Evolutionary conservation across 2,113 vertebrate genomes (phyloP).

Genomic region (Acanthochromis polyacanthus): DNA sequence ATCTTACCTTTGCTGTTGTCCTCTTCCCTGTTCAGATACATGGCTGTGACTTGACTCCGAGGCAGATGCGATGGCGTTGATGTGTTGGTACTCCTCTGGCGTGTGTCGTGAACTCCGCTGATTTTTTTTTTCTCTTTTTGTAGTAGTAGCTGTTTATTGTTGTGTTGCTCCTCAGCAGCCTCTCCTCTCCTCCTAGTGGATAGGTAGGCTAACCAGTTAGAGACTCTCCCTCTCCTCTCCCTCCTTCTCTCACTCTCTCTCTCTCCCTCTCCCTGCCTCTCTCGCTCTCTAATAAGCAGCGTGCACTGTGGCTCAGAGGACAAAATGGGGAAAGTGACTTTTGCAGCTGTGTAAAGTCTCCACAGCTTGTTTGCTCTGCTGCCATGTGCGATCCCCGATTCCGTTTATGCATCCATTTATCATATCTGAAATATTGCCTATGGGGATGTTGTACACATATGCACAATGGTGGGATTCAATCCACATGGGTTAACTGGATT

Average conservation of each 20-base stretch:
- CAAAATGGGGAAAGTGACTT: constrained; percentile 74
- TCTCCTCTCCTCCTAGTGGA: constrained; percentile 86
- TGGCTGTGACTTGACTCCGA: constrained; percentile 80
- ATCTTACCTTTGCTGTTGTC: constrained; percentile 85
- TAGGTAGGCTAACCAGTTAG: constrained; percentile 76
- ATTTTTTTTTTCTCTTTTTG: constrained; percentile 31
- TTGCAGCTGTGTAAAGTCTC: constrained; percentile 53
- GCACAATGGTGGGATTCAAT: too few species aligned
- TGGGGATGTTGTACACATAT: too few species aligned
- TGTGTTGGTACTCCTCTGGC: constrained; percentile 77
- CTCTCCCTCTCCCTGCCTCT: constrained; percentile 32
- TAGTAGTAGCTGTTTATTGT: constrained; percentile 82
- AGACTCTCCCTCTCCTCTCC: constrained; percentile 54
- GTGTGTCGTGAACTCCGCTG: constrained; percentile 67
- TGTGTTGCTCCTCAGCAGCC: constrained; percentile 82
- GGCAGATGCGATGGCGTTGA: constrained; percentile 58
- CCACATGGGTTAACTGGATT: too few species aligned
- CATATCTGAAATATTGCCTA: neutral
- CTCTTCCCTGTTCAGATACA: constrained; percentile 88
- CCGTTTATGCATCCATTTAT: constrained; percentile 4
- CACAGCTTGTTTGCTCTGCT: constrained; percentile 9
- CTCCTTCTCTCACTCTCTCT: constrained; percentile 23
- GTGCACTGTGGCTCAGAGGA: constrained; percentile 66
- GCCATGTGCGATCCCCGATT: neutral
- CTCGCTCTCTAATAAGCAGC: constrained; percentile 47